These are phyloP conservation scores for Sycophaga agraensis DNA, from an alignment of 1,140 invertebrate species.

Conservation along the genomic window DNA sequence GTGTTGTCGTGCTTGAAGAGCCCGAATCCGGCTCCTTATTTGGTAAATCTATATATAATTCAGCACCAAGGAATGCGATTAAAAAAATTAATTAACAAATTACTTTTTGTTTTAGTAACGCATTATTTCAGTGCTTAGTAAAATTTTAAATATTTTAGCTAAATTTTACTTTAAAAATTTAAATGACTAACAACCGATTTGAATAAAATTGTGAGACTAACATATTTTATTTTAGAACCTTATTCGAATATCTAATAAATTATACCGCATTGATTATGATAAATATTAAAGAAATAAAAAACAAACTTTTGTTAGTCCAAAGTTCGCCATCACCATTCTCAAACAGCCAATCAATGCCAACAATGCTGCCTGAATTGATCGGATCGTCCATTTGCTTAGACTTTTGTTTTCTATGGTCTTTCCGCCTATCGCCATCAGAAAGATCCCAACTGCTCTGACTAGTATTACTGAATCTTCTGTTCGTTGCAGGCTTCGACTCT, in stretches of 20 bases:
- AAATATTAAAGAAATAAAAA: too few relatives aligned
- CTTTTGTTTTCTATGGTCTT: conserved; percentile 41
- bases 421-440: conserved; percentile 45
- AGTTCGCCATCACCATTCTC: conserved; percentile 51
- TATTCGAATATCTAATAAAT: too few relatives aligned
- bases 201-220: too few relatives aligned
- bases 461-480: conserved; percentile 50
- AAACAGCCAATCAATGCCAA: conserved; percentile 61
- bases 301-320: conserved; percentile 54
- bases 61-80: not conserved
- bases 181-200: too few relatives aligned
- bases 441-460: conserved; percentile 54
- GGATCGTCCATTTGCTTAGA: conserved; percentile 48
- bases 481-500: conserved; percentile 39
- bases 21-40: conserved; percentile 57
- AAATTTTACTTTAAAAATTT: too few relatives aligned
- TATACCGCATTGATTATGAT: too few relatives aligned
- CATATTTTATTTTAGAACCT: not conserved
- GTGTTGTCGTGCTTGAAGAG: conserved; percentile 59
- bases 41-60: conserved; percentile 49
- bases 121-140: too few relatives aligned
- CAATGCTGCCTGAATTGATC: conserved; percentile 47
- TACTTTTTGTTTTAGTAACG: too few relatives aligned
- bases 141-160: too few relatives aligned
- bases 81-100: not conserved